Evolutionary conservation across 2,113 vertebrate genomes (phyloP).

Genomic region (Oenanthe melanoleuca): DNA sequence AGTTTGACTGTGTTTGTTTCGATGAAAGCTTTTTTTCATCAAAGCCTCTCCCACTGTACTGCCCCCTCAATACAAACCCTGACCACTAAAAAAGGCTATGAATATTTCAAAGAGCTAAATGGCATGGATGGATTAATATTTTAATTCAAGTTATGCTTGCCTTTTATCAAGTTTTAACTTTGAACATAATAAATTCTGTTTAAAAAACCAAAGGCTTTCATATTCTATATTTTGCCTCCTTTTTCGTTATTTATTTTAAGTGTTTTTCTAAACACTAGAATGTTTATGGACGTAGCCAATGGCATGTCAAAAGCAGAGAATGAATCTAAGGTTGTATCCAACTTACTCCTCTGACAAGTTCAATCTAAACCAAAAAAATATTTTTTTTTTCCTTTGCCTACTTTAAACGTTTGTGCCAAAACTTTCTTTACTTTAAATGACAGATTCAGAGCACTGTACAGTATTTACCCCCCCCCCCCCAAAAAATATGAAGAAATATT

Average conservation of each 20-base stretch:
- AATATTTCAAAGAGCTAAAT: conserved; percentile 72
- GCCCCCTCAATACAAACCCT: background rate
- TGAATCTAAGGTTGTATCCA: background rate
- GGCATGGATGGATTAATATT: conserved; percentile 66
- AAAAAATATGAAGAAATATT: background rate
- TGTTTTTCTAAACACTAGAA: background rate
- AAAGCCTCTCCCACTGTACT: background rate
- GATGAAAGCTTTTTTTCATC: conserved; percentile 39
- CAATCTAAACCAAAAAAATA: background rate
- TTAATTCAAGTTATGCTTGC: conserved; percentile 59
- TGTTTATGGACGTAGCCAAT: background rate
- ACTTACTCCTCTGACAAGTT: background rate
- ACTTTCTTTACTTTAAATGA: background rate
- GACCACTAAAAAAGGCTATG: conserved; percentile 19
- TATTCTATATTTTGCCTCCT: conserved; percentile 32
- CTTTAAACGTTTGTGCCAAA: background rate
- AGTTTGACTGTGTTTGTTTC: conserved; percentile 18
- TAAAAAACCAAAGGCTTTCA: conserved; percentile 56
- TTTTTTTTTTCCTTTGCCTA: background rate
- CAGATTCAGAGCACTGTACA: background rate
- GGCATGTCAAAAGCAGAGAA: background rate
- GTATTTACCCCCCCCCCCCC: background rate
- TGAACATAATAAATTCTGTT: conserved; percentile 71
- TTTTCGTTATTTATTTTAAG: conserved; percentile 41
- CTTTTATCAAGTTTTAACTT: conserved; percentile 68